These are phyloP conservation scores for Aphidius gifuensis DNA, from an alignment of 1,140 invertebrate genomes.

Conservation along the genomic window DNA sequence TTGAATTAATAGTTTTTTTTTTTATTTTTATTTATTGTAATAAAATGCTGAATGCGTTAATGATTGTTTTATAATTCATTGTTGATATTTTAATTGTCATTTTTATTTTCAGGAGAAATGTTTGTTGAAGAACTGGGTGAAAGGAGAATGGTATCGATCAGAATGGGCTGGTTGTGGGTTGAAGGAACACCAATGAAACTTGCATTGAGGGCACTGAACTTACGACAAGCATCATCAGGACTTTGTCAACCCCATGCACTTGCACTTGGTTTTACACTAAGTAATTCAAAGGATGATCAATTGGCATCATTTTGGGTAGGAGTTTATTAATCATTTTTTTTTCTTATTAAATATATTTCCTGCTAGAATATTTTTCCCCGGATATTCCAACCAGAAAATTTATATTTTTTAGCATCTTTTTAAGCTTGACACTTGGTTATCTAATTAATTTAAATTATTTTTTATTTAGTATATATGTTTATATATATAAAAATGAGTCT, in stretches of 20 bases:
- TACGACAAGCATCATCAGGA: conserved; percentile 49
- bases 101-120: conserved; percentile 50
- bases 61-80: conserved; percentile 12
- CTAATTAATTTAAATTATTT: too few relatives aligned
- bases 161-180: conserved; percentile 54
- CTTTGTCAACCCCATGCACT: conserved; percentile 48
- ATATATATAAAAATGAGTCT: too few relatives aligned
- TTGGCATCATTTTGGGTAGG: conserved; percentile 53
- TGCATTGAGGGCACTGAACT: conserved; percentile 53
- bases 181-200: conserved; percentile 50
- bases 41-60: not conserved
- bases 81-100: conserved; percentile 21
- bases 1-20: too few relatives aligned
- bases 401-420: not conserved
- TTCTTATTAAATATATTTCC: not conserved
- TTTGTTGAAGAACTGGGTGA: conserved; percentile 52
- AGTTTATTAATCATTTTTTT: not conserved
- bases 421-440: too few relatives aligned
- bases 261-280: conserved; percentile 50
- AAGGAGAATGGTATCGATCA: conserved; percentile 47
- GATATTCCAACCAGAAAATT: not conserved
- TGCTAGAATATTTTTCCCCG: too few relatives aligned
- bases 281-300: conserved; percentile 43
- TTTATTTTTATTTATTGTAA: too few relatives aligned
- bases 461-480: too few relatives aligned